These are phyloP conservation scores for Prinia subflava DNA, from an alignment of 2,113 vertebrate genomes.

Conservation along the genomic window DNA sequence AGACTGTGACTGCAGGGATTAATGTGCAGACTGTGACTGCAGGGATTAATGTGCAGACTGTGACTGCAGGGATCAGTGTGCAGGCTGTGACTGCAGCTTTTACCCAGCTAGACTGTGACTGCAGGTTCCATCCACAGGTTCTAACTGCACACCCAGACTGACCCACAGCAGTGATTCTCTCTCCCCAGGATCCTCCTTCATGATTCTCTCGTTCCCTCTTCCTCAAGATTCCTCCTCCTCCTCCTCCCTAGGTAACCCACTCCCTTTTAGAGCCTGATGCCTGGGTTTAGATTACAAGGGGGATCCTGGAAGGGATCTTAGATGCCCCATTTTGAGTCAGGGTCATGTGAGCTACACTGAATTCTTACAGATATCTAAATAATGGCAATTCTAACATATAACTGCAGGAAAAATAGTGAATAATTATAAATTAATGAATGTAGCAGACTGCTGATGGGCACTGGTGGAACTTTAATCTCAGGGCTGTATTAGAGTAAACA, in stretches of 20 bases:
- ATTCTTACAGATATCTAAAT: not conserved
- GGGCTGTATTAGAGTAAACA: not conserved
- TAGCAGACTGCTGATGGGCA: constrained; percentile 33
- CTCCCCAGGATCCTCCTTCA: not conserved
- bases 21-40: too few relatives aligned
- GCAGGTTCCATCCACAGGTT: not conserved
- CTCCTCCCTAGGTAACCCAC: too few relatives aligned
- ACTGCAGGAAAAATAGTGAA: not conserved
- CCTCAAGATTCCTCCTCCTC: not conserved
- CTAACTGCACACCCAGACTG: not conserved
- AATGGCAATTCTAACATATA: not conserved
- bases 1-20: too few relatives aligned
- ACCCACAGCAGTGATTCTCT: not conserved
- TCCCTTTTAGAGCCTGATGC: too few relatives aligned
- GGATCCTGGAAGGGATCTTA: not conserved
- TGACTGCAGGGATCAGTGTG: too few relatives aligned
- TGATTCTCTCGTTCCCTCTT: not conserved
- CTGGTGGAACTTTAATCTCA: constrained; percentile 24
- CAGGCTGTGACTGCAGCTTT: not conserved
- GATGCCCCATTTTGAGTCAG: not conserved
- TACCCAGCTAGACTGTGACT: not conserved
- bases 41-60: too few relatives aligned
- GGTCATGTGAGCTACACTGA: not conserved
- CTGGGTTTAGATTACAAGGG: not conserved
- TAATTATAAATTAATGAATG: not conserved